Base-by-base conservation (phyloP, 1,140 invertebrate genomes). In the Vollenhovia emeryi region DNA sequence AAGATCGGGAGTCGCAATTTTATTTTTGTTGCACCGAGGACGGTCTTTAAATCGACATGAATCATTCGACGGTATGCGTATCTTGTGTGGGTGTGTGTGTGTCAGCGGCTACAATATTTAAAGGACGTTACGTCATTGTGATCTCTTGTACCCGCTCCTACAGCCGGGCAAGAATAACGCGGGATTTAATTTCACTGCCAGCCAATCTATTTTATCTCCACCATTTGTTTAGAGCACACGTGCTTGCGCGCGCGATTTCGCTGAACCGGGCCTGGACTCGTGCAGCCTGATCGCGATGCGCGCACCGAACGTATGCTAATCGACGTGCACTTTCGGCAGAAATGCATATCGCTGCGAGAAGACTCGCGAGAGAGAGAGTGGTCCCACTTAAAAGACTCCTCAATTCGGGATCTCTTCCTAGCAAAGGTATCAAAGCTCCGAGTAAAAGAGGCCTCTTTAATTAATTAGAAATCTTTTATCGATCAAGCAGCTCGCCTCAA, bases 151-250 rank as follows among this genome's bases (percentile, higher is more conserved):
- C 27, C 27, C 59, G 18, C 21, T 78, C 15, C 8, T 80, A 55
- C 33, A 43, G 11, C 33, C 59, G 21, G 6, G 62, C 55, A 48
- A 80, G 64, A 80, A 69, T 80, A 80, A 80, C 76, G 43, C n/a
- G 21, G n/a, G 33, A 80, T 80, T 80, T 80, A 69, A 80, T 69
- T 80, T 69, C 62, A 48, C 24, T 55, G 36, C 27, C 33, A 80
- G 48, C 48, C 48, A 80, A 69, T 80, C 76, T 80, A 80, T 80
- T 80, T 80, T 80, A 69, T 68, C 76, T 55, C 33, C 9, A 8
- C 2, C 33, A 69, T 69, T 80, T 80, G 36, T 68, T 80, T 69
- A 69, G 33, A 80, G 50, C n/a, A 59, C 48, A 62, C 68, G 50
- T 68, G 48, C 30, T 36, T n/a, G 27, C 2, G 18, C 55, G 21